These are phyloP conservation scores for Pterostichus madidus DNA, from an alignment of 2,888 invertebrate genomes.

Conservation along the genomic window DNA sequence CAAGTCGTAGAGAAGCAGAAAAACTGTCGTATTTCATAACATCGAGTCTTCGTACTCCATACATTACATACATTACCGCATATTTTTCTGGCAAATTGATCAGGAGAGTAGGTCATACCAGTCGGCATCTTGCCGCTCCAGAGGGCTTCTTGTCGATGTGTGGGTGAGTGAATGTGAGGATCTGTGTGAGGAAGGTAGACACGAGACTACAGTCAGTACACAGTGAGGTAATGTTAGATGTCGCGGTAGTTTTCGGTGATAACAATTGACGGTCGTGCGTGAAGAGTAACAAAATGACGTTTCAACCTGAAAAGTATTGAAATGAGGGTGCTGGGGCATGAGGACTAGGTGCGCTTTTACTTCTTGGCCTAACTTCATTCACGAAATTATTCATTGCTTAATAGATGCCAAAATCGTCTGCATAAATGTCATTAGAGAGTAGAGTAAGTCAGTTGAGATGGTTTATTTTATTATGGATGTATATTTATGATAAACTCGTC, in stretches of 20 bases:
- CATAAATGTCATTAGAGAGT: no score
- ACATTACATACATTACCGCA: constrained; percentile 56
- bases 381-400: neutral
- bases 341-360: neutral
- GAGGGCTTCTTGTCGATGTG: neutral
- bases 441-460: no score
- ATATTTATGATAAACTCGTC: no score
- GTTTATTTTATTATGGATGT: no score
- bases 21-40: constrained; percentile 10
- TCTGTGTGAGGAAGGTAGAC: no score
- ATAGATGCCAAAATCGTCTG: no score
- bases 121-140: neutral
- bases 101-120: constrained; percentile 36
- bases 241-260: constrained; percentile 13
- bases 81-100: constrained; percentile 63
- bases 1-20: neutral
- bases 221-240: neutral
- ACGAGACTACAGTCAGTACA: no score
- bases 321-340: constrained; percentile 18
- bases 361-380: constrained; percentile 10
- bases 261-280: constrained; percentile 31
- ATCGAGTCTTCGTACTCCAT: neutral
- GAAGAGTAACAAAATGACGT: constrained; percentile 12
- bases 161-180: no score
- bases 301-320: constrained; percentile 51